A percentile compares a stretch with the other conserved stretches of the same genome.
phyloP scores from a whole-genome alignment of 2,888 invertebrate species.

The Arctia plantaginis region DNA sequence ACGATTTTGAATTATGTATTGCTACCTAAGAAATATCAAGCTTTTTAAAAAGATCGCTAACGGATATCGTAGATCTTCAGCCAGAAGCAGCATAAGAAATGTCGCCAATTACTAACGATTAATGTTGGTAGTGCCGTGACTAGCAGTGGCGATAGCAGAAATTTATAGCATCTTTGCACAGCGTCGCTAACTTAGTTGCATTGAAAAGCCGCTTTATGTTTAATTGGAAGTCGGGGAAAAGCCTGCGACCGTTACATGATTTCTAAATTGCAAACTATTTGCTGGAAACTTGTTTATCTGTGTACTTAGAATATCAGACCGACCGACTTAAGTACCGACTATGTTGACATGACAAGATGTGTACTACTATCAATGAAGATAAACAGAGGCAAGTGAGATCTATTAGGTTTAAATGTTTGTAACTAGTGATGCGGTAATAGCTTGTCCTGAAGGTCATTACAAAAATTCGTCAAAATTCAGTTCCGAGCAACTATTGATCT shows the following conservation, averaged over 20 bases:
- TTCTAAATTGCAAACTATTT: conserved; percentile 1
- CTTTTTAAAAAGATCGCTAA: not conserved
- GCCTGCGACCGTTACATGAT: conserved; percentile 1
- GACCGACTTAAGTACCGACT: not conserved
- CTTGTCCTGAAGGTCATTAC: no score
- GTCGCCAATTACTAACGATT: conserved; percentile 27
- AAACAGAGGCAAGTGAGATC: not conserved
- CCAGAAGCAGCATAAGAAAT: conserved; percentile 9
- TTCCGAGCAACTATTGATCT: no score
- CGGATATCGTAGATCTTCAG: conserved; percentile 1
- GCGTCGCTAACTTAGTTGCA: not conserved
- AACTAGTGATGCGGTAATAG: no score
- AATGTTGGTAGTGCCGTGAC: conserved; percentile 4
- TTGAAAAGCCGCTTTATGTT: conserved; percentile 7
- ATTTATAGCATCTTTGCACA: conserved; percentile 2
- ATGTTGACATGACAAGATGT: not conserved
- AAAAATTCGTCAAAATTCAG: no score
- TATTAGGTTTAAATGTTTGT: no score
- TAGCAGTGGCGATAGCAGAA: not conserved
- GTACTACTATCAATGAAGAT: not conserved
- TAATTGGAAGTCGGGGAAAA: conserved; percentile 6
- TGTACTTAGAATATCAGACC: not conserved
- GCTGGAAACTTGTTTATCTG: not conserved
- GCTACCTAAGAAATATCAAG: not conserved
- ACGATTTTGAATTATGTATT: conserved; percentile 1